Conservation (phyloP, 2,797 vertebrate genomes). For the Fistularia tabacaria region DNA sequence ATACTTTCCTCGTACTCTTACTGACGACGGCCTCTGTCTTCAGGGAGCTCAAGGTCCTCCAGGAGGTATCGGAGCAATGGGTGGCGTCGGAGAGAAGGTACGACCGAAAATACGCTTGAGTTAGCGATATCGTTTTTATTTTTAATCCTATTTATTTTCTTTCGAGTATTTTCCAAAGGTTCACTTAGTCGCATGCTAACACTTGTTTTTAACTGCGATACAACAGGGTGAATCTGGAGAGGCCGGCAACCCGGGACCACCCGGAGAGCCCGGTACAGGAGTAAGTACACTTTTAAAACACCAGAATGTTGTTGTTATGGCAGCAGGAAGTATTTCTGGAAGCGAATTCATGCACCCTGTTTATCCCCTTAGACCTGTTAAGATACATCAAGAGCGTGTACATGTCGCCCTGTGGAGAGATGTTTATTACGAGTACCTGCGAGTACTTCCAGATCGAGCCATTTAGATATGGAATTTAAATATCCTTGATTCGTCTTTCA, state of each 20-base stretch:
- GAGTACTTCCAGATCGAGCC: too few species aligned
- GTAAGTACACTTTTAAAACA: constrained; percentile 74
- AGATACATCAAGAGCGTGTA: too few species aligned
- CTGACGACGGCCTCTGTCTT: too few species aligned
- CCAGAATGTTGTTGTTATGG: neutral
- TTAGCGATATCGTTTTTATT: neutral
- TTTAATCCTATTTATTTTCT: neutral
- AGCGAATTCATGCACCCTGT: neutral
- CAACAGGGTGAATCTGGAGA: constrained; percentile 92
- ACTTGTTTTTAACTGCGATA: constrained; percentile 13
- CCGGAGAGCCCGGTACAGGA: constrained; percentile 84
- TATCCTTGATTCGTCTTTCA: too few species aligned
- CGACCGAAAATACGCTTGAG: constrained; percentile 13
- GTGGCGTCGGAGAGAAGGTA: constrained; percentile 95
- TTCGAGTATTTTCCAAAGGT: neutral
- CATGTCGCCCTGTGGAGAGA: too few species aligned
- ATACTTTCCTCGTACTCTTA: too few species aligned
- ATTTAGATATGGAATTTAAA: too few species aligned
- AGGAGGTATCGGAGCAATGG: constrained; percentile 87
- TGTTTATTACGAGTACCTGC: too few species aligned
- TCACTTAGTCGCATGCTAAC: neutral
- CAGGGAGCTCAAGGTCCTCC: constrained; percentile 94
- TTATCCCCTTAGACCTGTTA: too few species aligned
- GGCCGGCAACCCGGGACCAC: constrained; percentile 91
- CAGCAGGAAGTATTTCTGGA: neutral